A percentile compares a stretch with the other conserved stretches of the same genome.
phyloP scores from a whole-genome alignment of 2,797 vertebrate species.

The Vultur gryphus region DNA sequence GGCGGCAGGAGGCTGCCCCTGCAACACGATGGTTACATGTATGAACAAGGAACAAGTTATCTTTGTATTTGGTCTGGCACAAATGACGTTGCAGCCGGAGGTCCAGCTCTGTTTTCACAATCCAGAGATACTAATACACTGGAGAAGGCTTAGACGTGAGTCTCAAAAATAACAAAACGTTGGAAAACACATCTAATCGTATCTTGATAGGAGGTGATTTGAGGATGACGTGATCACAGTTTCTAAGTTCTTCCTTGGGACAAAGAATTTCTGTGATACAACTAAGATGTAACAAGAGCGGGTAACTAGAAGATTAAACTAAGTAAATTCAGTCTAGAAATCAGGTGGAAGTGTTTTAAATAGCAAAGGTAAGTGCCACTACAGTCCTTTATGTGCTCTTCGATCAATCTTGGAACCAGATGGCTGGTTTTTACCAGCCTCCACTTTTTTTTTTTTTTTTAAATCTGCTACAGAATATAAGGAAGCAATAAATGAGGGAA shows the following conservation, averaged over 20 bases:
- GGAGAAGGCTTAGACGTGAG: neutral
- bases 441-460: neutral
- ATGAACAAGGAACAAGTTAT: neutral
- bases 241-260: neutral
- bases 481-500: neutral
- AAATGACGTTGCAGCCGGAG: neutral
- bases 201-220: neutral
- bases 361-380: neutral
- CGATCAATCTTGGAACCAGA: neutral
- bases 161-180: neutral
- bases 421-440: neutral
- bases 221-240: neutral
- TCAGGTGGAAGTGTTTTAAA: neutral
- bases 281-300: neutral
- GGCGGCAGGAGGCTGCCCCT: neutral
- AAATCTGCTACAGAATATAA: neutral
- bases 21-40: rapidly evolving
- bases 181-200: neutral
- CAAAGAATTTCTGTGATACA: neutral
- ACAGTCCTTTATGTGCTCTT: neutral
- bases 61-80: neutral
- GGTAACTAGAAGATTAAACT: neutral
- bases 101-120: neutral
- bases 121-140: neutral
- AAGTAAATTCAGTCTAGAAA: neutral